A percentile compares a stretch with the other conserved stretches of the same genome.
Evolutionary conservation across 1,140 invertebrate genomes (phyloP).

Genomic region (Grapholita molesta): DNA sequence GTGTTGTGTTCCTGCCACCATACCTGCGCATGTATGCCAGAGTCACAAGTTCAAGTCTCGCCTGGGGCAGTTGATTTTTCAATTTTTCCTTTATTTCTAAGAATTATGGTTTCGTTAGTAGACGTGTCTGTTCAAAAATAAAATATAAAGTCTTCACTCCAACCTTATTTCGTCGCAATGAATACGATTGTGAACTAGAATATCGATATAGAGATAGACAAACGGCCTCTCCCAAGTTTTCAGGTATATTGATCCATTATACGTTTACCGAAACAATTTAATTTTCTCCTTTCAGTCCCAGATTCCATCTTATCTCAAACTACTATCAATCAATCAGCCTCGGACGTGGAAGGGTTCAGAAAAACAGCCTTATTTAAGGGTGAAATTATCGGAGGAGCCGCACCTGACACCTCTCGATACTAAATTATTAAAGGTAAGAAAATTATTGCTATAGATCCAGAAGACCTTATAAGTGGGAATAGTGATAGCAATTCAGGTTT

Average conservation of each 20-base stretch:
- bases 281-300: background rate
- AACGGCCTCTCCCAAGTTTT: background rate
- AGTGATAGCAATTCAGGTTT: background rate
- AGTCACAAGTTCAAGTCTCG: too few species aligned
- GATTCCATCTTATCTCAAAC: slow-evolving; percentile 15
- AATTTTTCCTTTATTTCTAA: too few species aligned
- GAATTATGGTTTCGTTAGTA: too few species aligned
- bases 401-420: slow-evolving; percentile 24
- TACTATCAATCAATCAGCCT: slow-evolving; percentile 41
- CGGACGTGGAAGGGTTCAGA: slow-evolving; percentile 34
- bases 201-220: too few species aligned
- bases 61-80: too few species aligned
- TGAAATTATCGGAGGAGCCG: slow-evolving; percentile 18
- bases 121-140: background rate
- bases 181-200: too few species aligned
- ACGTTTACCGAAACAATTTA: background rate
- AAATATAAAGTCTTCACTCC: too few species aligned
- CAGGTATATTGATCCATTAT: background rate
- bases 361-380: slow-evolving; percentile 22
- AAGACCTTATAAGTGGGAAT: background rate
- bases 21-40: too few species aligned
- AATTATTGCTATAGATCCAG: slow-evolving; percentile 7
- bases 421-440: slow-evolving; percentile 15
- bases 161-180: too few species aligned
- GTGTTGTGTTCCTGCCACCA: too few species aligned